A percentile compares a stretch with the other conserved stretches of the same genome.
These are phyloP conservation scores for Harpagifer antarcticus DNA, from an alignment of 2,797 vertebrate species.

Conservation along the genomic window DNA sequence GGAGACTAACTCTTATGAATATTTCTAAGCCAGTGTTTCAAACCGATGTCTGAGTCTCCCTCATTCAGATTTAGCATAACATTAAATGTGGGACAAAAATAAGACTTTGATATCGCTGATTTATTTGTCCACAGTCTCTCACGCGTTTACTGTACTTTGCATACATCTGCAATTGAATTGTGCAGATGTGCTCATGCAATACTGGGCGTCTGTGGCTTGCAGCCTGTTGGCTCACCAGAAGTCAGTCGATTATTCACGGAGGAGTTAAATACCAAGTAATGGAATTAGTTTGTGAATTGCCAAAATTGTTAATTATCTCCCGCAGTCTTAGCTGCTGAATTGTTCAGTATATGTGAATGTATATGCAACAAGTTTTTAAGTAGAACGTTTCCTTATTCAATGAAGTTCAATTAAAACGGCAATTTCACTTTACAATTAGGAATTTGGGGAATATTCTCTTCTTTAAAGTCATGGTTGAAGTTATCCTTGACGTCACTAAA, in stretches of 20 bases:
- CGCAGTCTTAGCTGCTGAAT: constrained; percentile 38
- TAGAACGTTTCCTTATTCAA: constrained; percentile 2
- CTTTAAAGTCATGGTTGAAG: constrained; percentile 38
- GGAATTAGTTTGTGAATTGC: constrained; percentile 67
- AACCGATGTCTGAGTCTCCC: constrained; percentile 47
- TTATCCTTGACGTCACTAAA: constrained; percentile 47
- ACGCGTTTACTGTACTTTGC: constrained; percentile 62
- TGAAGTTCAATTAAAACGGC: constrained; percentile 32
- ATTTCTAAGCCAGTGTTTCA: constrained; percentile 66
- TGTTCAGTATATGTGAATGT: constrained; percentile 25
- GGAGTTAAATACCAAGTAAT: constrained; percentile 69
- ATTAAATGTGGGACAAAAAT: constrained; percentile 62
- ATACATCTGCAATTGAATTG: constrained; percentile 64
- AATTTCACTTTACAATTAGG: not conserved
- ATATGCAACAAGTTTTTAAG: constrained; percentile 53
- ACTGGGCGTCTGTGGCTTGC: constrained; percentile 19
- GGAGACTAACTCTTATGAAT: constrained; percentile 72
- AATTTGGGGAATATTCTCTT: constrained; percentile 1
- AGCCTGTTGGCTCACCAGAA: constrained; percentile 49
- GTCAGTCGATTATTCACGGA: constrained; percentile 47
- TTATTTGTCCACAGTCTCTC: constrained; percentile 53
- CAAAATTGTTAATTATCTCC: constrained; percentile 62
- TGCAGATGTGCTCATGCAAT: constrained; percentile 34
- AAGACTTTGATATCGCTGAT: constrained; percentile 59
- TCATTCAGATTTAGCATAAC: constrained; percentile 69